These are phyloP conservation scores for Crotalus helleri DNA, from an alignment of 2,113 vertebrate species.

Conservation along the genomic window DNA sequence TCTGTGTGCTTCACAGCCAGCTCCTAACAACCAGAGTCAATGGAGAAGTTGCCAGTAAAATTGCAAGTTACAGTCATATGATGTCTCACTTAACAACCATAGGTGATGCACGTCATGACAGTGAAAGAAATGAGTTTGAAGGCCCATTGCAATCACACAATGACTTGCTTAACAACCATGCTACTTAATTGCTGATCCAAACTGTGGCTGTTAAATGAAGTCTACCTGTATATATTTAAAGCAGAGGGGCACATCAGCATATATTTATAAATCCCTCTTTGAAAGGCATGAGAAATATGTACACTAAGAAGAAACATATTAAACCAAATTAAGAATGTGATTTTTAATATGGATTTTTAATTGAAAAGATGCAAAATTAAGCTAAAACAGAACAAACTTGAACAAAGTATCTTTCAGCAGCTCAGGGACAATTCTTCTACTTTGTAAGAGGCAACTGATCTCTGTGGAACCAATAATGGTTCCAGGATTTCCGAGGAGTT, in stretches of 20 bases:
- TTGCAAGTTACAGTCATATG: neutral
- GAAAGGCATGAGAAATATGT: neutral
- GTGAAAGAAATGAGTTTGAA: neutral
- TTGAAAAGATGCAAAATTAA: neutral
- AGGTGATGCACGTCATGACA: neutral
- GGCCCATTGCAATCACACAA: neutral
- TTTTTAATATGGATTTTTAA: neutral
- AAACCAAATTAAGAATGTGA: neutral
- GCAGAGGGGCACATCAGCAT: neutral
- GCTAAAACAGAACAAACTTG: neutral
- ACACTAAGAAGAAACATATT: neutral
- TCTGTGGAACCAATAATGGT: neutral
- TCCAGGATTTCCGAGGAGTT: neutral
- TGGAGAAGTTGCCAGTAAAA: neutral
- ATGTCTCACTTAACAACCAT: neutral
- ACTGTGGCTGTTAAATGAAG: neutral
- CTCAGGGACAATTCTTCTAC: neutral
- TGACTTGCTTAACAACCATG: neutral
- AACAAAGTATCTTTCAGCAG: neutral
- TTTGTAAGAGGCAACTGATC: neutral
- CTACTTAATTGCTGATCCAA: neutral
- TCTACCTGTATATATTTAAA: neutral
- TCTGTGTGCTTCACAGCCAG: neutral
- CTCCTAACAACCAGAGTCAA: neutral
- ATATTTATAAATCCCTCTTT: neutral